Evolutionary conservation across 2,113 vertebrate species (phyloP).

Genomic region (Tinamus guttatus): DNA sequence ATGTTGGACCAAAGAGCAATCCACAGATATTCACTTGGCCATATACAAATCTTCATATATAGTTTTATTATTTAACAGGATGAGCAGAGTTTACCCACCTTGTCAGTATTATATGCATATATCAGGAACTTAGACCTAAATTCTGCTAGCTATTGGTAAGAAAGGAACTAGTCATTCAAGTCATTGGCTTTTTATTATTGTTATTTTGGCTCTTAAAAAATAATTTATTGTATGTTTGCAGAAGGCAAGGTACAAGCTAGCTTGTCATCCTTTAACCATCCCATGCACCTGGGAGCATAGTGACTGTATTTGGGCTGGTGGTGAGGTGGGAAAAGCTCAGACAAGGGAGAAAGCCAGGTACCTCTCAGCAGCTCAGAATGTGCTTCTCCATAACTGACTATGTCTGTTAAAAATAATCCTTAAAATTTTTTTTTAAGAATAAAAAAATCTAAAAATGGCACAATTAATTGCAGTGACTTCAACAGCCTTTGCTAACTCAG

Average conservation of each 20-base stretch:
- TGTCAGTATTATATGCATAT: neutral
- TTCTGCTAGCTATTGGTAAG: neutral
- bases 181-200: neutral
- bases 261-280: neutral
- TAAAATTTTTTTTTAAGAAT: neutral
- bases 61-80: neutral
- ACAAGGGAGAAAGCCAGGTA: neutral
- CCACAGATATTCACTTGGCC: rapidly evolving
- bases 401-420: neutral
- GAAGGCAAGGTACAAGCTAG: neutral
- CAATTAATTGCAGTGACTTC: neutral
- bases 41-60: neutral
- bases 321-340: neutral
- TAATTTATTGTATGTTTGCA: neutral
- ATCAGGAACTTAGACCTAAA: neutral
- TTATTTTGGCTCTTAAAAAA: neutral
- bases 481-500: rapidly evolving
- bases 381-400: neutral
- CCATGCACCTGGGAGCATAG: neutral
- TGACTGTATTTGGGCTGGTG: neutral
- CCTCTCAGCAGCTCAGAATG: neutral
- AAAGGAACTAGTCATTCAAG: neutral
- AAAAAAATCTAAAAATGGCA: neutral
- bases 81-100: neutral
- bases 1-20: neutral